Base-by-base conservation (phyloP, 2,888 invertebrate species). In the Dicyrtomina minuta region DNA sequence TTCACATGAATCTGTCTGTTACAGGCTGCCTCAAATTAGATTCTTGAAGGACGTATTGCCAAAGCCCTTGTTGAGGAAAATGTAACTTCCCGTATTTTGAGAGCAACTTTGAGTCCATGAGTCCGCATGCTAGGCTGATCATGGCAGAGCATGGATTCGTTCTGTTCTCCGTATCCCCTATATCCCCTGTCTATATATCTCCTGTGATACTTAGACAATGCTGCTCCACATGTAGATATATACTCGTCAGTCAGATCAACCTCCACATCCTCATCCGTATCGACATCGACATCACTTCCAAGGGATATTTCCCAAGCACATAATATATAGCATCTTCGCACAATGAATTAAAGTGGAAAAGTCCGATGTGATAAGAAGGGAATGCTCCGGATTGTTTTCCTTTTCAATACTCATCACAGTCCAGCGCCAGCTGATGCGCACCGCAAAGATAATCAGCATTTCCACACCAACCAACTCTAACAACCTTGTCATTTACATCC, bases 1-100 rank as follows among this genome's bases (percentile, higher is more conserved):
- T 33, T 27, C 26, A 12, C 33, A 17, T 20, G 51, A 26, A 51
- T 64, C 64, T 62, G 39, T 39, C 33, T 51, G 26, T 15, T 64
- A 51, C 53, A 51, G 39, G 20, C 33, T n/a, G 27, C 46, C 26
- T 62, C 64, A 51, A 53, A 64, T 64, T 64, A 64, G 64, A 51
- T 64, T 64, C 51, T 64, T 51, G 53, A 64, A 64, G 64, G 51
- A 64, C 64, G 64, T 33, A 64, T 51, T 44, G 17, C 24, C 51
- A 51, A 22, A 27, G 56, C 13, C 24, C 20, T 4, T 20, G 17
- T 13, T 17, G n/a, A 1, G n/a, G 27, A 27, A 27, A 56, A 56
- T 56, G 15, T 26, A 24, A 56, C 39, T 17, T 13, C 41, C 20
- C n/a, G n/a, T n/a, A n/a, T n/a, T n/a, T n/a, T n/a, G n/a, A n/a